phyloP scores from a whole-genome alignment of 2,113 vertebrate species.

The Xiphophorus couchianus region DNA sequence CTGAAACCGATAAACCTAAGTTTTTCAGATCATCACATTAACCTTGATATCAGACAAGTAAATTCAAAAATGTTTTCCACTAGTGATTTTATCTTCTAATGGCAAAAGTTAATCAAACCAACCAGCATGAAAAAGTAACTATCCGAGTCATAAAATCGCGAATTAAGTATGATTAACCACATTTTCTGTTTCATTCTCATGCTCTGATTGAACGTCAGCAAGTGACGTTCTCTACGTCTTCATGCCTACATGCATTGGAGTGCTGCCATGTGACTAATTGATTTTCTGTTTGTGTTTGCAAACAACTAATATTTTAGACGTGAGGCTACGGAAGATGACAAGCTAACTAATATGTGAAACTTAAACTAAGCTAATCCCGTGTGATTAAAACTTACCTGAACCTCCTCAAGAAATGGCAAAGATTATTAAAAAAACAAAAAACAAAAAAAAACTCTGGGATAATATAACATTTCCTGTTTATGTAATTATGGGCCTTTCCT shows the following conservation, averaged over 20 bases:
- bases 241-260: neutral
- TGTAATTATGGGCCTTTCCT: slow-evolving; percentile 5
- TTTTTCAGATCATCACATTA: neutral
- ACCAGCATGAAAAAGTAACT: neutral
- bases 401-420: neutral
- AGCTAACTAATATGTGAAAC: neutral
- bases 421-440: neutral
- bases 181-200: neutral
- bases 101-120: neutral
- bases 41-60: neutral
- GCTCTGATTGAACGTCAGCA: neutral
- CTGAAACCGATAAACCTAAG: neutral
- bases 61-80: neutral
- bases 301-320: neutral
- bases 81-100: neutral
- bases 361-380: neutral
- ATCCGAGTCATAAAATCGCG: neutral
- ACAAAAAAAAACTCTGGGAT: neutral
- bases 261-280: neutral
- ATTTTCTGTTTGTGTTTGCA: neutral
- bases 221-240: neutral
- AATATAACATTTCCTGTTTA: slow-evolving; percentile 3
- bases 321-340: neutral
- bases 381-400: neutral
- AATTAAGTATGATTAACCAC: neutral